A percentile compares a stretch with the other conserved stretches of the same genome.
phyloP scores from a whole-genome alignment of 2,888 invertebrate species.

The Stenurella melanura region DNA sequence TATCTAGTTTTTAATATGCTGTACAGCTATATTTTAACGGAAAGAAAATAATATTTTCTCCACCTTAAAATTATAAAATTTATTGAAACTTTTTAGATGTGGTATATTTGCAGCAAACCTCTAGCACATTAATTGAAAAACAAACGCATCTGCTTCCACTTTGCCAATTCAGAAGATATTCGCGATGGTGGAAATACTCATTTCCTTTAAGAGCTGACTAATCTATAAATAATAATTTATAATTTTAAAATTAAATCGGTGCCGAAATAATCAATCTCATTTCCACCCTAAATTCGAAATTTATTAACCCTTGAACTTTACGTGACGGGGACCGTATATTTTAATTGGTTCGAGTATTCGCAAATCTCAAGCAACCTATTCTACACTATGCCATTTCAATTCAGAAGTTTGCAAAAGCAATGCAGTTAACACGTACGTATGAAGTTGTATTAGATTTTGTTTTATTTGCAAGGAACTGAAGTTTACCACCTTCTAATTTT shows the following conservation, averaged over 20 bases:
- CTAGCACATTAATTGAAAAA: too few relatives aligned
- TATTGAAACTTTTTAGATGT: too few relatives aligned
- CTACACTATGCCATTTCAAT: neutral
- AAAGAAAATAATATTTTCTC: too few relatives aligned
- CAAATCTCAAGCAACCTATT: neutral
- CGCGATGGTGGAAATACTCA: neutral
- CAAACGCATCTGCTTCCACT: too few relatives aligned
- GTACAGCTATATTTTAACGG: too few relatives aligned
- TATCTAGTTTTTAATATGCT: too few relatives aligned
- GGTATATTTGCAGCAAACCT: too few relatives aligned
- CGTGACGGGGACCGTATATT: neutral
- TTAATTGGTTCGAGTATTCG: neutral
- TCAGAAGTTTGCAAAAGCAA: neutral
- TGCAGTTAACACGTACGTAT: neutral
- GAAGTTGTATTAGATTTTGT: neutral
- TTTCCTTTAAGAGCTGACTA: too few relatives aligned
- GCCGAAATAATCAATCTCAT: neutral
- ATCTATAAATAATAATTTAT: neutral
- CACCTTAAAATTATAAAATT: too few relatives aligned
- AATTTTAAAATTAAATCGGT: neutral
- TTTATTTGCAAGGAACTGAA: neutral
- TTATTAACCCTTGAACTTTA: conserved; percentile 4
- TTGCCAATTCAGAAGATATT: too few relatives aligned
- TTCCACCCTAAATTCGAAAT: neutral
- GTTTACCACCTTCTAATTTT: neutral